phyloP scores from a whole-genome alignment of 2,888 invertebrate genomes.

The Tinea pellionella region DNA sequence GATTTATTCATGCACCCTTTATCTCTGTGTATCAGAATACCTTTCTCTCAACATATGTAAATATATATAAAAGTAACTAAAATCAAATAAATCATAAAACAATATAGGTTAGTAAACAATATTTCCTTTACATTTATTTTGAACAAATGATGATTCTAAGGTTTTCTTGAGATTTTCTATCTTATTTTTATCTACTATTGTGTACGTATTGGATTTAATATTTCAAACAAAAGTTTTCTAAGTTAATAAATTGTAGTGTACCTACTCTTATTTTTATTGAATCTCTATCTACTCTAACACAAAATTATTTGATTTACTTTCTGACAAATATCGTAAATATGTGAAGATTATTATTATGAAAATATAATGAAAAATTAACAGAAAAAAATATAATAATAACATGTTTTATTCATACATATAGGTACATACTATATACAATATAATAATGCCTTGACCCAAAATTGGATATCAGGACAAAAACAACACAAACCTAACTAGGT shows the following conservation, averaged over 20 bases:
- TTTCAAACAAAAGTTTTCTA: background rate
- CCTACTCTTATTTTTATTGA: background rate
- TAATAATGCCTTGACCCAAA: too few species aligned
- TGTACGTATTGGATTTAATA: background rate
- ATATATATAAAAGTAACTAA: background rate
- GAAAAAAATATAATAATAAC: too few species aligned
- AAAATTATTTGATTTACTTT: background rate
- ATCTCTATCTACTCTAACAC: background rate
- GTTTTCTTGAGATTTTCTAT: background rate
- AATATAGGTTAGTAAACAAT: background rate
- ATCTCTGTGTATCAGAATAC: background rate
- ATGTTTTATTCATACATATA: too few species aligned
- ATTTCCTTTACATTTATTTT: background rate
- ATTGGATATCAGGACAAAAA: too few species aligned
- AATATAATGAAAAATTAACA: too few species aligned
- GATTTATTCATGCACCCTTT: slow-evolving; percentile 5
- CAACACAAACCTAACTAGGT: too few species aligned
- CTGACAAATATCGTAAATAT: background rate
- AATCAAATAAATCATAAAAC: background rate
- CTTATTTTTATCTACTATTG: background rate
- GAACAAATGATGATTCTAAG: background rate
- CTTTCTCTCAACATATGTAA: background rate
- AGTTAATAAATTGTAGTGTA: background rate
- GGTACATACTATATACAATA: too few species aligned
- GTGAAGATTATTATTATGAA: too few species aligned